phyloP scores from a whole-genome alignment of 2,113 vertebrate genomes.

The Microcebus griseorufus region DNA sequence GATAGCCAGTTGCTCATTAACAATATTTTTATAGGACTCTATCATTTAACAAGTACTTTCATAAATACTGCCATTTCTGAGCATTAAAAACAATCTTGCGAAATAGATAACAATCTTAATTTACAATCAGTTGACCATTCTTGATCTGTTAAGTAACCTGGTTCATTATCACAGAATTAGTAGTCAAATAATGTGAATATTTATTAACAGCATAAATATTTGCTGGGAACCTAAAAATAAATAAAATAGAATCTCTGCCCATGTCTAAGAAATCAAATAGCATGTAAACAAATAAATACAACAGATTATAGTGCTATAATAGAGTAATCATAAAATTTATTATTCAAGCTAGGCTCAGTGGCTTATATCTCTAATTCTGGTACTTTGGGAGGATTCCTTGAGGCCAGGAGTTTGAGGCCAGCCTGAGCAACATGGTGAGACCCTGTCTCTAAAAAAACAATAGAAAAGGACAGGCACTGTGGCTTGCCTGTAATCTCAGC shows the following conservation, averaged over 20 bases:
- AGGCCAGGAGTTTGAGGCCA: too few relatives aligned
- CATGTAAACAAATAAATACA: constrained; percentile 1
- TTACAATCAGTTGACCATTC: background rate
- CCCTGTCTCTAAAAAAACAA: too few relatives aligned
- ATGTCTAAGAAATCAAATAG: background rate
- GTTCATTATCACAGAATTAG: background rate
- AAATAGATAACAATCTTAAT: background rate
- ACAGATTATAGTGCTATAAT: background rate
- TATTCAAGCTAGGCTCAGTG: background rate
- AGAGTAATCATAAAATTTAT: background rate
- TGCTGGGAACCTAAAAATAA: background rate
- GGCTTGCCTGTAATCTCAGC: too few relatives aligned
- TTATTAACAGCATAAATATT: constrained; percentile 4
- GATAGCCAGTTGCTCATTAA: background rate
- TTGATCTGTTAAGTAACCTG: background rate
- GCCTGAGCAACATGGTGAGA: too few relatives aligned
- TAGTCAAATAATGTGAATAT: background rate
- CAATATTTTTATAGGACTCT: background rate
- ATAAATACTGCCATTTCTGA: background rate
- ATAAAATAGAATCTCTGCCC: background rate
- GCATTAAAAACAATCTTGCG: background rate
- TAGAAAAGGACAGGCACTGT: too few relatives aligned
- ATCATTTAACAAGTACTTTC: constrained; percentile 10
- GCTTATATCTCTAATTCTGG: too few relatives aligned
- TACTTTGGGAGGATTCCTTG: too few relatives aligned